Evolutionary conservation across 1,140 invertebrate genomes (phyloP), one percentile per base, ranked within the genome.

Genomic region (Pararge aegeria): DNA sequence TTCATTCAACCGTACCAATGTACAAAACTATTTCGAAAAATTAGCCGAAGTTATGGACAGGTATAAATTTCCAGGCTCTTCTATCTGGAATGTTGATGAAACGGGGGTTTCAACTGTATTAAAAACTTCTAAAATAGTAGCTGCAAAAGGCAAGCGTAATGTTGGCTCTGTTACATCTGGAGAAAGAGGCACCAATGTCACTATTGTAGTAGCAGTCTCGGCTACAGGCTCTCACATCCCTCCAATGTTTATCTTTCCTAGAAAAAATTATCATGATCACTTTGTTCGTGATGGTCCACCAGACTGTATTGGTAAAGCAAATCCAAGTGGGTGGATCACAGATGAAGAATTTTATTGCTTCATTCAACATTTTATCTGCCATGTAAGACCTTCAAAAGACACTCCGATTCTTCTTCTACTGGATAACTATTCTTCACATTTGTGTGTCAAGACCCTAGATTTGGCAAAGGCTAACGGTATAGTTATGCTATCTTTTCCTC

Each of bases 401-500:
- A 55, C 72, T 7, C 69, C 68, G n/a, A 56, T 72, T 40, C 50
- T 83, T 16, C 19, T 85, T 15, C 54, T 85, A 0, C 46, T 80
- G 2, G 77, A 83, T 51, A 84, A 84, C 50, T 80, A 89, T 42
- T 37, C 52, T 19, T 75, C 69, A 0, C 81, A 85, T 59, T 13
- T 81, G 15, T 75, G 64, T 16, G 21, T 85, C 3, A 61, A 73
- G 5, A 44, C 50, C 29, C 49, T 61, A 30, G 46, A 40, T 40
- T 30, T 55, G 13, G 55, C 58, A 29, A 61, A 53, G 56, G 40
- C 46, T 7, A 63, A 60, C n/a, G 40, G 49, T 34, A 37, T 67
- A 37, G 52, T 59, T 27, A 55, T 64, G 42, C 6, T 59, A 24
- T 55, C 62, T n/a, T 59, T 59, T 53, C 61, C 64, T 20, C 60